Percentiles rank a stretch among this genome's conserved stretches.
These are phyloP conservation scores for Nanorana parkeri DNA, from an alignment of 2,113 vertebrate genomes.

Conservation along the genomic window DNA sequence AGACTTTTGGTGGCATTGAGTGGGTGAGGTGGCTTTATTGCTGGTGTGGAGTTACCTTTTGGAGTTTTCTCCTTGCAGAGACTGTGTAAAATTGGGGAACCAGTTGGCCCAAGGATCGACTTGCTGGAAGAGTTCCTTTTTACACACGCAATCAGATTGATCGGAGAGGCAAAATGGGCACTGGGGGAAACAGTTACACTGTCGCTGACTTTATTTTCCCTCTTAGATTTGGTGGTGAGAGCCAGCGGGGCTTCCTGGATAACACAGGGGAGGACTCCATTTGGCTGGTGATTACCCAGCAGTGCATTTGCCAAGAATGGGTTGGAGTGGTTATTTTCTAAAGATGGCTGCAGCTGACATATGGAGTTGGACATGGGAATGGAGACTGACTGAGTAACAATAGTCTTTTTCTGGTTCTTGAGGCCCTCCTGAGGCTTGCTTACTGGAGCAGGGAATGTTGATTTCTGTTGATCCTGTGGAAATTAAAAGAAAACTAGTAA, in stretches of 20 bases:
- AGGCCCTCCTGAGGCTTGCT: slow-evolving; percentile 82
- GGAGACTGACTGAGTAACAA: slow-evolving; percentile 76
- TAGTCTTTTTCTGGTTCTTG: slow-evolving; percentile 83
- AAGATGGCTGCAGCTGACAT: slow-evolving; percentile 73
- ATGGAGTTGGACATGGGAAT: slow-evolving; percentile 77
- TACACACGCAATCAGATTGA: slow-evolving; percentile 82
- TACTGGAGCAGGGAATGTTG: slow-evolving; percentile 76
- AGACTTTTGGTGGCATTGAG: slow-evolving; percentile 84
- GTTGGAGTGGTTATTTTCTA: slow-evolving; percentile 82
- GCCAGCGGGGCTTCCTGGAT: slow-evolving; percentile 93
- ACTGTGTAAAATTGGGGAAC: slow-evolving; percentile 78
- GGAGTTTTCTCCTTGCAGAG: slow-evolving; percentile 83
- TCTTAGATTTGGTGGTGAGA: slow-evolving; percentile 85
- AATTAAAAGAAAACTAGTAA: slow-evolving; percentile 58
- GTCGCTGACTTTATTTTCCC: slow-evolving; percentile 73
- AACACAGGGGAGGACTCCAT: slow-evolving; percentile 80
- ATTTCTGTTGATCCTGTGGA: slow-evolving; percentile 84
- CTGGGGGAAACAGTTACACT: slow-evolving; percentile 72
- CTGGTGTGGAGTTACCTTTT: slow-evolving; percentile 72
- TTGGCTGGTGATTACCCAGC: slow-evolving; percentile 86
- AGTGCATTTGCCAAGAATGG: slow-evolving; percentile 91
- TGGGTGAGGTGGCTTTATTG: slow-evolving; percentile 75
- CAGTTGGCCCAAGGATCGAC: slow-evolving; percentile 64
- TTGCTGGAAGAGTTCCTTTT: slow-evolving; percentile 74
- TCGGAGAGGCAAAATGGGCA: slow-evolving; percentile 75